A percentile compares a stretch with the other conserved stretches of the same genome.
phyloP scores from a whole-genome alignment of 2,113 vertebrate genomes.

The Antennarius striatus region DNA sequence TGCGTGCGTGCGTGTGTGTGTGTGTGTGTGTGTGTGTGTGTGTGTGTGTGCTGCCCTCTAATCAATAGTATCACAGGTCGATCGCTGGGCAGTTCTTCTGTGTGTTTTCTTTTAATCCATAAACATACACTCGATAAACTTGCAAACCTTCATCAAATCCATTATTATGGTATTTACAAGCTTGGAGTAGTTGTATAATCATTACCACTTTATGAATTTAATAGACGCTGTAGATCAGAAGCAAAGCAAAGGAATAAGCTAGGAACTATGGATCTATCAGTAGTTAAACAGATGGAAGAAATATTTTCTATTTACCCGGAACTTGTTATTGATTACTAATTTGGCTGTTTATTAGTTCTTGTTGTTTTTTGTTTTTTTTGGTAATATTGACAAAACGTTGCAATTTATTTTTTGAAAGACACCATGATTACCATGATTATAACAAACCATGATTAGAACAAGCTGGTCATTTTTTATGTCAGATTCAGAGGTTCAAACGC shows the following conservation, averaged over 20 bases:
- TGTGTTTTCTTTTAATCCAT: slow-evolving; percentile 66
- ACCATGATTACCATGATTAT: too few species aligned
- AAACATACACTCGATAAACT: slow-evolving; percentile 68
- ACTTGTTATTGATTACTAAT: slow-evolving; percentile 22
- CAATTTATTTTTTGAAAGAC: too few species aligned
- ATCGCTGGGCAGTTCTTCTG: slow-evolving; percentile 57
- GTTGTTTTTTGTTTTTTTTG: not conserved
- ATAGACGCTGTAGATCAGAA: slow-evolving; percentile 61
- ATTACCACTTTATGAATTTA: slow-evolving; percentile 73
- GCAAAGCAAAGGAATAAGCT: slow-evolving; percentile 48
- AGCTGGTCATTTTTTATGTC: not conserved
- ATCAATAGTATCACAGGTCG: slow-evolving; percentile 65
- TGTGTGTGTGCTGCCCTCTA: slow-evolving; percentile 6
- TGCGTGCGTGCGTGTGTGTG: not conserved
- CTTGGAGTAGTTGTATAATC: slow-evolving; percentile 68
- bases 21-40: too few species aligned
- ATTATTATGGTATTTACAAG: slow-evolving; percentile 50
- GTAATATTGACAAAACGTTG: not conserved
- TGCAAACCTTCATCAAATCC: slow-evolving; percentile 40
- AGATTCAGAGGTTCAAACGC: not conserved
- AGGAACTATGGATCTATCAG: slow-evolving; percentile 59
- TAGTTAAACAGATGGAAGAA: slow-evolving; percentile 33
- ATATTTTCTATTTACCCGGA: slow-evolving; percentile 2
- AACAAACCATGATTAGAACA: too few species aligned
- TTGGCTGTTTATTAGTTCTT: slow-evolving; percentile 1